phyloP scores from a whole-genome alignment of 1,140 invertebrate genomes.

The Homalodisca vitripennis region DNA sequence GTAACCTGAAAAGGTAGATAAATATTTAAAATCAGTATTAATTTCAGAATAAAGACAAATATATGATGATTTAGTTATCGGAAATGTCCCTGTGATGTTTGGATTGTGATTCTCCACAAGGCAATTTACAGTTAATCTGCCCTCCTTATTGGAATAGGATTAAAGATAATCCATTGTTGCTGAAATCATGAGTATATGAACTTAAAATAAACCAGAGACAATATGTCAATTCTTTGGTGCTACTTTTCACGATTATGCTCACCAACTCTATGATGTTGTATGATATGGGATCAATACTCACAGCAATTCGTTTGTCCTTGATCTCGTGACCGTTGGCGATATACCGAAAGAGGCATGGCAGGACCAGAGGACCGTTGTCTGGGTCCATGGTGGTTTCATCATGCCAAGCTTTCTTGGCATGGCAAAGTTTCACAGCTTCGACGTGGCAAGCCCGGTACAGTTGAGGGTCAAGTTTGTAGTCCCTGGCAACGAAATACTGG shows the following conservation, averaged over 20 bases:
- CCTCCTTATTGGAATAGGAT: no score
- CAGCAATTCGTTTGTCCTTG: not conserved
- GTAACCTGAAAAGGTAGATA: no score
- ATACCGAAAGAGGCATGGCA: conserved; percentile 90
- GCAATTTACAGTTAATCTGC: no score
- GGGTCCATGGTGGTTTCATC: conserved; percentile 65
- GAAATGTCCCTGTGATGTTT: no score
- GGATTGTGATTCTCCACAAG: no score
- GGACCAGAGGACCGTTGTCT: conserved; percentile 72
- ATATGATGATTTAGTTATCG: no score
- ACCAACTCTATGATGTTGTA: not conserved
- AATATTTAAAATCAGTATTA: no score
- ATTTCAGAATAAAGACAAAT: no score
- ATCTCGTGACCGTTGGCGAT: conserved; percentile 62
- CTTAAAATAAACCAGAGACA: not conserved
- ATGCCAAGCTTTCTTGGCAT: conserved; percentile 76
- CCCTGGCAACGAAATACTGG: conserved; percentile 94
- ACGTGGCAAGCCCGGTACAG: conserved; percentile 84
- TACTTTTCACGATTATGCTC: no score
- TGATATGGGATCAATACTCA: not conserved
- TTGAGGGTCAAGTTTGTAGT: conserved; percentile 90
- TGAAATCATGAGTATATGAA: no score
- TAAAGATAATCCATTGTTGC: no score
- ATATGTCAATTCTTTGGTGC: not conserved
- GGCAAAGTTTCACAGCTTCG: conserved; percentile 81